These are phyloP conservation scores for Myotis daubentonii DNA, from an alignment of 2,797 vertebrate species.

Conservation along the genomic window DNA sequence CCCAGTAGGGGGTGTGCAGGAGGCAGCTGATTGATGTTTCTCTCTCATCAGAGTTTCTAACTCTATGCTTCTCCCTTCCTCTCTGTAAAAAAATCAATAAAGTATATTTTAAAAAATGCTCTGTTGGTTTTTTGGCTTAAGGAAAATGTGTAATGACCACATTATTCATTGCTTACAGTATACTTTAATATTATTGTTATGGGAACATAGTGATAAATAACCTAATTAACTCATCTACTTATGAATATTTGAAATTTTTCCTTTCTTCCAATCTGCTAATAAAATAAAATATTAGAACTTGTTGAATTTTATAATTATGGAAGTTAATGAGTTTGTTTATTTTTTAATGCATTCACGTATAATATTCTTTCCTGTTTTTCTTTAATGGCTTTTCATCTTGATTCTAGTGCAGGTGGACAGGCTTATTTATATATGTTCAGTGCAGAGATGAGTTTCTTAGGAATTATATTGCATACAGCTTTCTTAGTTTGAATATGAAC, in stretches of 20 bases:
- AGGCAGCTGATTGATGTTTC: too few species aligned
- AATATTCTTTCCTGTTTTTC: background rate
- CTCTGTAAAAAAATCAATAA: too few species aligned
- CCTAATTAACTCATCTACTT: slow-evolving; percentile 62
- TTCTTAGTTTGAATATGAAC: background rate
- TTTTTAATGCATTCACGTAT: background rate
- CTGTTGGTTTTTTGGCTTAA: slow-evolving; percentile 58
- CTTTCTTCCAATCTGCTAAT: background rate
- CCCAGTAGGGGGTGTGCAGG: too few species aligned
- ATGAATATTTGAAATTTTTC: slow-evolving; percentile 13
- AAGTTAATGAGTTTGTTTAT: slow-evolving; percentile 38
- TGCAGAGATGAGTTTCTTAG: background rate
- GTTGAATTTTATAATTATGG: background rate
- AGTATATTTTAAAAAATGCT: background rate
- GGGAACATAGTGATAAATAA: slow-evolving; percentile 37
- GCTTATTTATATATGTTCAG: background rate
- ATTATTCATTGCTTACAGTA: slow-evolving; percentile 51
- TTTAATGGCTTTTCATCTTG: background rate
- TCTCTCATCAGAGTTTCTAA: too few species aligned
- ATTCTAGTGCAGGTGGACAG: background rate
- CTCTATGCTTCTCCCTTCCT: too few species aligned
- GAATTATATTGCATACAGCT: background rate
- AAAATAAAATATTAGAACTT: slow-evolving; percentile 2
- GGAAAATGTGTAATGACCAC: slow-evolving; percentile 60
- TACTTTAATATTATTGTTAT: slow-evolving; percentile 57